Evolutionary conservation across 2,797 vertebrate species (phyloP).

Genomic region (Valencia hispanica): DNA sequence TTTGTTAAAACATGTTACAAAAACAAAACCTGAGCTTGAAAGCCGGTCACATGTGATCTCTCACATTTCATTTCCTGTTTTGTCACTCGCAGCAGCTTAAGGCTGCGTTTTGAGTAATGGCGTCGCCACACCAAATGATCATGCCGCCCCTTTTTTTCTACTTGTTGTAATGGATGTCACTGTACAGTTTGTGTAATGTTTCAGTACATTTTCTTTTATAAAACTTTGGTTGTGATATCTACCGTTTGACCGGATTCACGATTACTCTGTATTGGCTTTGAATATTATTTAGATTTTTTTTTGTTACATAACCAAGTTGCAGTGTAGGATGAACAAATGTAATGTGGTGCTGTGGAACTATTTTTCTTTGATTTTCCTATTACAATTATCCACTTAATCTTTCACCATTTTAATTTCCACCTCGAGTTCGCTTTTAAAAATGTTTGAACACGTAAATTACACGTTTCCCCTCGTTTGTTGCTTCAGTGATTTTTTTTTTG

Average conservation of each 20-base stretch:
- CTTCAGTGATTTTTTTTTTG: neutral
- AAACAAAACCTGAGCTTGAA: constrained; percentile 74
- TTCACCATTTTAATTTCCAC: neutral
- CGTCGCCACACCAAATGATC: constrained; percentile 82
- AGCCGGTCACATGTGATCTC: constrained; percentile 70
- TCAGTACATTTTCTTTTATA: constrained; percentile 81
- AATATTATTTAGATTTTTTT: constrained; percentile 77
- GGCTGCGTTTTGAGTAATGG: constrained; percentile 79
- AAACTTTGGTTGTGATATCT: constrained; percentile 73
- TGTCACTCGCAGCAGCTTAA: constrained; percentile 77
- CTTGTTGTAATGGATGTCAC: constrained; percentile 87
- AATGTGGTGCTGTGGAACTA: constrained; percentile 73
- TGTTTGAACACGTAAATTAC: constrained; percentile 1
- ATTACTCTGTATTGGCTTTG: constrained; percentile 74
- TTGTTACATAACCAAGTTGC: constrained; percentile 76
- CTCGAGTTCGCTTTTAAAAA: constrained; percentile 3
- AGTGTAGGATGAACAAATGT: constrained; percentile 61
- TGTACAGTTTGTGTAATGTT: constrained; percentile 90
- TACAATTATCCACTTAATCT: constrained; percentile 1
- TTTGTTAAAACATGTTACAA: constrained; percentile 74
- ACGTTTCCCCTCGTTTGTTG: neutral
- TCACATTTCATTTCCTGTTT: constrained; percentile 72
- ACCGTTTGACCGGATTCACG: constrained; percentile 70
- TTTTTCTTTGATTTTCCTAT: constrained; percentile 15
- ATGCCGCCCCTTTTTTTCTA: constrained; percentile 76